phyloP scores from a whole-genome alignment of 2,888 invertebrate species.

The Lysandra coridon region DNA sequence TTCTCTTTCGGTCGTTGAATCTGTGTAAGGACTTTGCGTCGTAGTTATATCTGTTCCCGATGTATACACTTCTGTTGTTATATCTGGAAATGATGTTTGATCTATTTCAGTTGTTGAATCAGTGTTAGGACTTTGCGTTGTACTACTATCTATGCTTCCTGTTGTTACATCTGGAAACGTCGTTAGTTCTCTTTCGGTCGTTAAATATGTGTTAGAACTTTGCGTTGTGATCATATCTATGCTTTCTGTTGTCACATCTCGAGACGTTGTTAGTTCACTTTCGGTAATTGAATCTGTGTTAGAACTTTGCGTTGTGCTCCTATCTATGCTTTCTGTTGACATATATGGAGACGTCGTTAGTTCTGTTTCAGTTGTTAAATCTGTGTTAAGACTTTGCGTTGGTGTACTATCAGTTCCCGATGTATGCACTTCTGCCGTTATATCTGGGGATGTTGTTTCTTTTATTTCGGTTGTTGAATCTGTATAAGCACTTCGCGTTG shows the following conservation, averaged over 20 bases:
- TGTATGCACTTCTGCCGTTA: neutral
- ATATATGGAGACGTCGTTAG: too few species aligned
- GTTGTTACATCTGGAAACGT: neutral
- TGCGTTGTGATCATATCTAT: neutral
- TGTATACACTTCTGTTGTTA: neutral
- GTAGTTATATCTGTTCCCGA: neutral
- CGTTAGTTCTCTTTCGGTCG: conserved; percentile 6
- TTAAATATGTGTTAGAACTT: neutral
- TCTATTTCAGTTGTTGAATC: too few species aligned
- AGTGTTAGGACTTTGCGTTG: too few species aligned
- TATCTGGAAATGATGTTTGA: too few species aligned
- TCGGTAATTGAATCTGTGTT: conserved; percentile 12
- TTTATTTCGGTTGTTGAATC: conserved; percentile 19
- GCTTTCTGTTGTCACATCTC: neutral
- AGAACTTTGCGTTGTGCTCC: neutral
- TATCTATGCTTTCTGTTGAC: too few species aligned
- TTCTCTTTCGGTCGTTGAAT: too few species aligned
- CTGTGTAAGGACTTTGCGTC: neutral
- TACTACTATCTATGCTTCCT: neutral
- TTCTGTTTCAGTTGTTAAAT: too few species aligned
- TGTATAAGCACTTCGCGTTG: neutral
- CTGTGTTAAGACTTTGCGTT: too few species aligned
- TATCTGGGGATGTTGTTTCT: conserved; percentile 9
- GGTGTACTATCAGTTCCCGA: too few species aligned
- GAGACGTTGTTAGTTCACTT: neutral